A percentile compares a stretch with the other conserved stretches of the same genome.
Conservation (phyloP, 2,113 vertebrate species). For the Sander lucioperca region DNA sequence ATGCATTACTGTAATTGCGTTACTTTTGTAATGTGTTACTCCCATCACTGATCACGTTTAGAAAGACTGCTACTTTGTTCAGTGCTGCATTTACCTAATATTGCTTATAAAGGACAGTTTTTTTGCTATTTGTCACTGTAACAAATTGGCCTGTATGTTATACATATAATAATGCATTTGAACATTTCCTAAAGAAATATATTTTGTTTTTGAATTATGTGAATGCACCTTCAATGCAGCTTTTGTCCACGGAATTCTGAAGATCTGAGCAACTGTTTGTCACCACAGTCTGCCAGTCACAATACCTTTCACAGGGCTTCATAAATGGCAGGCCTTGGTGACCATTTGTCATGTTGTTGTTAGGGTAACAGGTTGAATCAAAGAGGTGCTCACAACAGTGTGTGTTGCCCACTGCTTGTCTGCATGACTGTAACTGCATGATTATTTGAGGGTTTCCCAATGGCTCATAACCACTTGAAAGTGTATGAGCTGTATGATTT, state of each 20-base stretch:
- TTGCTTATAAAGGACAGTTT: background rate
- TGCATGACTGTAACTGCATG: slow-evolving; percentile 42
- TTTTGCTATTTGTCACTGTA: slow-evolving; percentile 16
- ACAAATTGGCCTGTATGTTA: background rate
- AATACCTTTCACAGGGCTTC: slow-evolving; percentile 52
- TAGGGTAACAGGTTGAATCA: slow-evolving; percentile 79
- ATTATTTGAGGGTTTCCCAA: slow-evolving; percentile 65
- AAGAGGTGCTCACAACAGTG: slow-evolving; percentile 37
- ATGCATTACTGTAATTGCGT: too few species aligned
- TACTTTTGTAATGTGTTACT: too few species aligned
- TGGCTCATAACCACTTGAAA: slow-evolving; percentile 65
- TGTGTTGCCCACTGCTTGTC: slow-evolving; percentile 22
- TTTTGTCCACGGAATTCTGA: slow-evolving; percentile 4
- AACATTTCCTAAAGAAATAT: slow-evolving; percentile 1
- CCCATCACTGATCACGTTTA: background rate
- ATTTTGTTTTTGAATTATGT: background rate
- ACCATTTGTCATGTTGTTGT: slow-evolving; percentile 80
- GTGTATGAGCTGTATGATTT: slow-evolving; percentile 60
- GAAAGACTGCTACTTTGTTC: slow-evolving; percentile 17
- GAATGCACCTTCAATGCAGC: background rate
- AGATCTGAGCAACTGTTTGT: slow-evolving; percentile 40
- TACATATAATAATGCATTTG: background rate
- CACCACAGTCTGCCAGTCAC: slow-evolving; percentile 39
- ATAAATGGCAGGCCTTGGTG: slow-evolving; percentile 61
- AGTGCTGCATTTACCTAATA: slow-evolving; percentile 9